These are phyloP conservation scores for Popillia japonica DNA, from an alignment of 1,140 invertebrate genomes.

Conservation along the genomic window DNA sequence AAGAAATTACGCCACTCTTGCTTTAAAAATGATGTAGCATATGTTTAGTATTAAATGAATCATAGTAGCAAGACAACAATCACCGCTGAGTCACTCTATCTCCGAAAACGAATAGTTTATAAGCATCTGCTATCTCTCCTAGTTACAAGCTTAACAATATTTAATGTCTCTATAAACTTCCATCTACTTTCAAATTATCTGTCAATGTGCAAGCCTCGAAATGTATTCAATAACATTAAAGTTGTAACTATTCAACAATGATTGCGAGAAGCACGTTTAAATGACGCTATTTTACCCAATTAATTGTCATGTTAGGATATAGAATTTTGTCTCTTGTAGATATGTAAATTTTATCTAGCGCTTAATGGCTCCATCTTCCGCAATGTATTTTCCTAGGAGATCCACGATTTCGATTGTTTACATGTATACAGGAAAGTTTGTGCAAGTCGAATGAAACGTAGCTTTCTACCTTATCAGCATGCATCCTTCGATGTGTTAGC, in stretches of 20 bases:
- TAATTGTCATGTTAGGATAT: too few relatives aligned
- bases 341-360: slow-evolving; percentile 5
- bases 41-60: background rate
- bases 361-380: slow-evolving; percentile 9
- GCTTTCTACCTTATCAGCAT: slow-evolving; percentile 7
- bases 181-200: too few relatives aligned
- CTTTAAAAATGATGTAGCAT: background rate
- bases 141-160: too few relatives aligned
- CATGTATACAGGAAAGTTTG: background rate
- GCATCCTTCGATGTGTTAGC: background rate
- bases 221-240: too few relatives aligned
- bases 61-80: background rate
- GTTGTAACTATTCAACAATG: too few relatives aligned
- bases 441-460: background rate
- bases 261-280: too few relatives aligned
- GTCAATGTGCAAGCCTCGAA: too few relatives aligned
- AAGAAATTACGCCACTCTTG: background rate
- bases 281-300: too few relatives aligned
- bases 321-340: background rate
- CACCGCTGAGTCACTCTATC: background rate
- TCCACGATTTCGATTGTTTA: slow-evolving; percentile 26
- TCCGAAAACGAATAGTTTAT: too few relatives aligned
- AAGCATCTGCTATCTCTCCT: too few relatives aligned
- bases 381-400: background rate
- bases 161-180: too few relatives aligned